These are phyloP conservation scores for Hepsetus odoe DNA, from an alignment of 2,113 vertebrate genomes.

Conservation along the genomic window DNA sequence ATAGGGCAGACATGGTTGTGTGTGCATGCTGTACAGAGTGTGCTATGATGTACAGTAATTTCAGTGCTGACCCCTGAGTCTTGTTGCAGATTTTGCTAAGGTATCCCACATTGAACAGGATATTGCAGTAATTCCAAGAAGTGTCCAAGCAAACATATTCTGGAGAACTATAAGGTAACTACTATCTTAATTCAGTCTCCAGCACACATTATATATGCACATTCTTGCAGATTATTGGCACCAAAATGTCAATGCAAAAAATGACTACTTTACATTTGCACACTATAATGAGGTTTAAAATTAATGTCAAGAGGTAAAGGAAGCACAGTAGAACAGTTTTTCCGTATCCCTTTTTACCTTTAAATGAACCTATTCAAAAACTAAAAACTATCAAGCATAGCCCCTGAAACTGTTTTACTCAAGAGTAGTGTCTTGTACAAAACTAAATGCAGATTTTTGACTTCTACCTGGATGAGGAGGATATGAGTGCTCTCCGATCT, in stretches of 20 bases:
- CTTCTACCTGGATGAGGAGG: conserved; percentile 71
- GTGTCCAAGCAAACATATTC: conserved; percentile 75
- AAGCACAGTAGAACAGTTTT: not conserved
- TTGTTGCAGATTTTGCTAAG: conserved; percentile 71
- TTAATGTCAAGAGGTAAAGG: too few species aligned
- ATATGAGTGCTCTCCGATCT: conserved; percentile 64
- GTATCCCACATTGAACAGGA: conserved; percentile 75
- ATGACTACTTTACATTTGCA: not conserved
- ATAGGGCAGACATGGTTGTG: not conserved
- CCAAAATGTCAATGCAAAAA: too few species aligned
- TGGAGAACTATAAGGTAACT: conserved; percentile 79
- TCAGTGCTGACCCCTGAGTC: not conserved
- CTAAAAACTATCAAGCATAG: not conserved
- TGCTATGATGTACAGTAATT: not conserved
- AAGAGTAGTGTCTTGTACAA: not conserved
- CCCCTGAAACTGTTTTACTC: not conserved
- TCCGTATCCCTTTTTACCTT: not conserved
- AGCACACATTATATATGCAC: too few species aligned
- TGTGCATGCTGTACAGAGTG: not conserved
- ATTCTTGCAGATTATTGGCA: too few species aligned
- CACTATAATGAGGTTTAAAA: not conserved
- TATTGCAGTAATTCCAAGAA: conserved; percentile 75
- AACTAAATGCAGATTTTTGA: conserved; percentile 73
- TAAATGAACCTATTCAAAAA: not conserved
- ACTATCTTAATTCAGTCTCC: not conserved